A percentile compares a stretch with the other conserved stretches of the same genome.
Conservation (phyloP, 2,888 invertebrate species). For the Tachina lurida region DNA sequence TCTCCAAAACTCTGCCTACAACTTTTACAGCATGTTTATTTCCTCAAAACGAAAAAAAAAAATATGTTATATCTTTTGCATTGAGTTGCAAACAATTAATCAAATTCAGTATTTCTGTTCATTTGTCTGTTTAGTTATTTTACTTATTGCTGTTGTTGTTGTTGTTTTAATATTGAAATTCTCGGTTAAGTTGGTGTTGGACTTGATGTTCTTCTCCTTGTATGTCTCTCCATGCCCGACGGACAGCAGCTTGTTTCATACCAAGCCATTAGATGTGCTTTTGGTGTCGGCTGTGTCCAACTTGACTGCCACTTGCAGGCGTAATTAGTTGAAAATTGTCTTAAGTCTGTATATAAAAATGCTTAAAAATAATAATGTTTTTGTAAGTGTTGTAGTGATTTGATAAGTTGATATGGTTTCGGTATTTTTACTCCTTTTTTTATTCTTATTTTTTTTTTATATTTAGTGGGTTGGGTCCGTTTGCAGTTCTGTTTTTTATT, state of each 20-base stretch:
- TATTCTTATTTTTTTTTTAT: conserved; percentile 43
- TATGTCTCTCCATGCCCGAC: conserved; percentile 26
- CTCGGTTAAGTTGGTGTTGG: conserved; percentile 54
- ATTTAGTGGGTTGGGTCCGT: conserved; percentile 68
- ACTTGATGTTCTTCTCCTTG: conserved; percentile 66
- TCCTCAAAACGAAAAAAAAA: conserved; percentile 33
- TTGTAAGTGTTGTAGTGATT: conserved; percentile 71
- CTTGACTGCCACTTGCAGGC: conserved; percentile 69
- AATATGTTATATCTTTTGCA: conserved; percentile 63
- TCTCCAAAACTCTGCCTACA: conserved; percentile 27
- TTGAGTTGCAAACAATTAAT: conserved; percentile 72
- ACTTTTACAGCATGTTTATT: conserved; percentile 40
- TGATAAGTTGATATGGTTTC: conserved; percentile 71
- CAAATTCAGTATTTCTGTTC: conserved; percentile 69
- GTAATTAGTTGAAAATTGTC: conserved; percentile 71
- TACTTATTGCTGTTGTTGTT: conserved; percentile 35
- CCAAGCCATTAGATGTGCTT: conserved; percentile 48
- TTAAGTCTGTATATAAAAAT: conserved; percentile 68
- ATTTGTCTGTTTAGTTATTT: conserved; percentile 42
- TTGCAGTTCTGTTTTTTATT: conserved; percentile 30
- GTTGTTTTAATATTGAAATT: conserved; percentile 38
- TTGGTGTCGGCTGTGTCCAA: conserved; percentile 63
- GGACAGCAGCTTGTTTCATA: conserved; percentile 19
- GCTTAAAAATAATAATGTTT: conserved; percentile 62
- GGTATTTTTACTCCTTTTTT: conserved; percentile 57